Evolutionary conservation across 2,113 vertebrate species (phyloP).

Genomic region (Noctilio leporinus): DNA sequence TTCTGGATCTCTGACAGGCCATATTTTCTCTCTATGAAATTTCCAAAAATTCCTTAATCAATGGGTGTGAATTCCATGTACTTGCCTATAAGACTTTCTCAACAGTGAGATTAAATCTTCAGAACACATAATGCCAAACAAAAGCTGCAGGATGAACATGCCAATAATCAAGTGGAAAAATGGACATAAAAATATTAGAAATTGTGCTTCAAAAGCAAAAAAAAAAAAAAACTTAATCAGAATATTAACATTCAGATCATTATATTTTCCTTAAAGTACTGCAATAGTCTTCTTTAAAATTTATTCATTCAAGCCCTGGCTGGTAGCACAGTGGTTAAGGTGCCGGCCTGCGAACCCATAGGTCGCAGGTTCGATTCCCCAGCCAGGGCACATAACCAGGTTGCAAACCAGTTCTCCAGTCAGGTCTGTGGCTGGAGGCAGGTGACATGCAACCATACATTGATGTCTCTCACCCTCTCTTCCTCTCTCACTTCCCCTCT

Average conservation of each 20-base stretch:
- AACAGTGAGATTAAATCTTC: neutral
- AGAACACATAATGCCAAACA: no score
- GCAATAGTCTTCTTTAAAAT: neutral
- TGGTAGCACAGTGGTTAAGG: no score
- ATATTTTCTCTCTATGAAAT: neutral
- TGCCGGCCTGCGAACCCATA: no score
- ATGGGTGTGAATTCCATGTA: neutral
- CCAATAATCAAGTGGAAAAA: slow-evolving; percentile 46
- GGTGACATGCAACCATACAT: no score
- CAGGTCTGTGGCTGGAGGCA: no score
- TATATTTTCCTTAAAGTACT: neutral
- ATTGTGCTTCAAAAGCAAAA: neutral
- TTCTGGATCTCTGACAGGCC: neutral
- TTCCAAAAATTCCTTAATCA: neutral
- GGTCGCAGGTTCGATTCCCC: no score
- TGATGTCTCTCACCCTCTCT: no score
- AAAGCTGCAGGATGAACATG: no score
- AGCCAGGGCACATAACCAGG: no score
- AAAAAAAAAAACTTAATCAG: neutral
- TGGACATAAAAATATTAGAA: slow-evolving; percentile 12
- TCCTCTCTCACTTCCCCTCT: no score
- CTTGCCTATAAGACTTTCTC: neutral
- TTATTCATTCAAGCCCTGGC: no score
- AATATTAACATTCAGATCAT: neutral
- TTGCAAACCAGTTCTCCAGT: no score